These are phyloP conservation scores for Oryzias javanicus DNA, from an alignment of 2,113 vertebrate genomes.

Conservation along the genomic window DNA sequence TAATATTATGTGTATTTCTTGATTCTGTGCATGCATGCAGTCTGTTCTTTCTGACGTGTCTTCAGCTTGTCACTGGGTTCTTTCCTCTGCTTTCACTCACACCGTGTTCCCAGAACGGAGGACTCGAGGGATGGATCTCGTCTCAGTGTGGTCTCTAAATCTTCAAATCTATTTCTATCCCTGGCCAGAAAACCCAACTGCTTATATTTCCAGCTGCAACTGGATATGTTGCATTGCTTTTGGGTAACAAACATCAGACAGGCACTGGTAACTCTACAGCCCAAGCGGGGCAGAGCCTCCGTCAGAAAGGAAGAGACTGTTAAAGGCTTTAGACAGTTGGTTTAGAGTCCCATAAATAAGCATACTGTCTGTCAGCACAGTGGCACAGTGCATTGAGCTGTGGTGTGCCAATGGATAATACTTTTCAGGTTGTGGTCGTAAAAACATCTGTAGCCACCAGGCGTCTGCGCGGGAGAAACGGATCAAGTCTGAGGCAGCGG, in stretches of 20 bases:
- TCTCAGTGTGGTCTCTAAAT: conserved; percentile 47
- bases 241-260: conserved; percentile 64
- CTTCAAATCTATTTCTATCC: conserved; percentile 45
- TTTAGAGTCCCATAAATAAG: conserved; percentile 64
- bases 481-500: conserved; percentile 10
- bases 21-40: neutral
- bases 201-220: conserved; percentile 59
- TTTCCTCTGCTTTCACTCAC: conserved; percentile 20
- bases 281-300: conserved; percentile 20
- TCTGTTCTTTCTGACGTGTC: conserved; percentile 11
- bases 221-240: conserved; percentile 57
- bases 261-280: conserved; percentile 34
- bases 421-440: conserved; percentile 31
- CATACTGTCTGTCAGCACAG: conserved; percentile 56
- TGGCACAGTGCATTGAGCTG: conserved; percentile 31
- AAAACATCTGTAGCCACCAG: conserved; percentile 42
- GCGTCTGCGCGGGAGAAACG: conserved; percentile 6
- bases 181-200: conserved; percentile 37
- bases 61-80: conserved; percentile 20
- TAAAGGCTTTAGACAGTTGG: conserved; percentile 43
- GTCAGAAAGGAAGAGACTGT: conserved; percentile 20
- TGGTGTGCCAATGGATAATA: conserved; percentile 24
- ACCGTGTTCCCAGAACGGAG: conserved; percentile 26
- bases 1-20: too few species aligned
- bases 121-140: conserved; percentile 17